Conservation (phyloP, 92 coral and sea anemone species). For the Anthopleura xanthogrammica region DNA sequence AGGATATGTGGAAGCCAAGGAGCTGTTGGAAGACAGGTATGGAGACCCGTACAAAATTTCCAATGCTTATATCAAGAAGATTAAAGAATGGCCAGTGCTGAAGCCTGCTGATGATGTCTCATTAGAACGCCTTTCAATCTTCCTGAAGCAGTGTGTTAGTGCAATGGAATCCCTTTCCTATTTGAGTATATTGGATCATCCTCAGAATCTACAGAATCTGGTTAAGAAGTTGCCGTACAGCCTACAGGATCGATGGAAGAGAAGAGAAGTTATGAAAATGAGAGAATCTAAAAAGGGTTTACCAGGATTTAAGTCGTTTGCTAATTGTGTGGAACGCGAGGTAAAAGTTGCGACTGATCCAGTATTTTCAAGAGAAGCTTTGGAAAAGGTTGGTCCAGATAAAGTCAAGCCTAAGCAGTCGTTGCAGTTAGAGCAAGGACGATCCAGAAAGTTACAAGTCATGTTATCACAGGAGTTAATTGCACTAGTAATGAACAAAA, state of each 20-base stretch:
- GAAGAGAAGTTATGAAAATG: constrained; percentile 11
- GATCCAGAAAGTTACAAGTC: too few species aligned
- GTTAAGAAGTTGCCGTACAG: constrained; percentile 35
- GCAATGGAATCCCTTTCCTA: constrained; percentile 40
- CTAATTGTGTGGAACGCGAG: background rate
- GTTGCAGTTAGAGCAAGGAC: too few species aligned
- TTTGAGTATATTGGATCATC: constrained; percentile 40
- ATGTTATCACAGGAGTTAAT: too few species aligned
- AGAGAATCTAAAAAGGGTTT: background rate
- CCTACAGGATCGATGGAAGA: constrained; percentile 50
- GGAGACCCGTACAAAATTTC: constrained; percentile 53
- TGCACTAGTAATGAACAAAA: too few species aligned
- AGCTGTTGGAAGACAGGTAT: constrained; percentile 44
- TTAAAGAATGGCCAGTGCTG: constrained; percentile 33
- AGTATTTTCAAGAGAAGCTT: too few species aligned
- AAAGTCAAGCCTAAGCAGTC: too few species aligned
- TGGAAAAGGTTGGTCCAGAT: too few species aligned
- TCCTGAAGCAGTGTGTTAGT: constrained; percentile 41
- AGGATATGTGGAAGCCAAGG: constrained; percentile 46
- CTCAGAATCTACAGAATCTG: constrained; percentile 44
- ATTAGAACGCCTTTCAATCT: constrained; percentile 38
- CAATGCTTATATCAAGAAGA: constrained; percentile 44
- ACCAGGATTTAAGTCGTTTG: constrained; percentile 3
- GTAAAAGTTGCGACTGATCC: background rate
- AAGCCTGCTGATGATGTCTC: constrained; percentile 21